Percentiles rank a stretch among this genome's conserved stretches.
Conservation (phyloP, 2,888 invertebrate species). For the Sialis fuliginosa region DNA sequence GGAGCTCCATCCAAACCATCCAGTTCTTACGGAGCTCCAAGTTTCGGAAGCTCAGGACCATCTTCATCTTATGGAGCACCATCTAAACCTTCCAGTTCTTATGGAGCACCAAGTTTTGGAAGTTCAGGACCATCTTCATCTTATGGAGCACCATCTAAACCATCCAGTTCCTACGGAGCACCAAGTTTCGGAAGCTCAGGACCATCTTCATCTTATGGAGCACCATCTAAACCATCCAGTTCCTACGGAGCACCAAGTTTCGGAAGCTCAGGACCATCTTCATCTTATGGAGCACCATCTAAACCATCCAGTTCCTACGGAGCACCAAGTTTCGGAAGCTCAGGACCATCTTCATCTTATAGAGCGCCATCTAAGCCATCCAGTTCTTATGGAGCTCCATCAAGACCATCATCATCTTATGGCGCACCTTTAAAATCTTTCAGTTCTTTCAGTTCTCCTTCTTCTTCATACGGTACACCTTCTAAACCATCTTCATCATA, state of each 20-base stretch:
- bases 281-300: conserved; percentile 22
- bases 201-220: conserved; percentile 19
- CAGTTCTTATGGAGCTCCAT: conserved; percentile 12
- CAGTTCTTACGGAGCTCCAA: conserved; percentile 7
- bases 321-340: conserved; percentile 14
- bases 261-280: conserved; percentile 14
- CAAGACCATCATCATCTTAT: conserved; percentile 22
- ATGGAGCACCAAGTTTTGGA: conserved; percentile 24
- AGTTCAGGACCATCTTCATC: conserved; percentile 25
- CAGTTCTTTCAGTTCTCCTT: conserved; percentile 15
- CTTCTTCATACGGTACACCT: conserved; percentile 20
- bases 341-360: conserved; percentile 17
- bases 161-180: conserved; percentile 22
- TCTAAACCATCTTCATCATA: conserved; percentile 21
- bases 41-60: conserved; percentile 27
- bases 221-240: conserved; percentile 21
- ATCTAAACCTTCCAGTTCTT: conserved; percentile 20
- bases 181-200: conserved; percentile 7
- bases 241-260: conserved; percentile 17
- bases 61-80: conserved; percentile 23
- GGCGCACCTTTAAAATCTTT: conserved; percentile 23
- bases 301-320: conserved; percentile 19
- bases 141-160: conserved; percentile 30
- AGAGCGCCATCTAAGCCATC: conserved; percentile 19
- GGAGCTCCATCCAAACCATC: conserved; percentile 17